Evolutionary conservation across 23 tunicate genomes (phyloP), one percentile per base, ranked within the genome.

Genomic region (Styela clava): DNA sequence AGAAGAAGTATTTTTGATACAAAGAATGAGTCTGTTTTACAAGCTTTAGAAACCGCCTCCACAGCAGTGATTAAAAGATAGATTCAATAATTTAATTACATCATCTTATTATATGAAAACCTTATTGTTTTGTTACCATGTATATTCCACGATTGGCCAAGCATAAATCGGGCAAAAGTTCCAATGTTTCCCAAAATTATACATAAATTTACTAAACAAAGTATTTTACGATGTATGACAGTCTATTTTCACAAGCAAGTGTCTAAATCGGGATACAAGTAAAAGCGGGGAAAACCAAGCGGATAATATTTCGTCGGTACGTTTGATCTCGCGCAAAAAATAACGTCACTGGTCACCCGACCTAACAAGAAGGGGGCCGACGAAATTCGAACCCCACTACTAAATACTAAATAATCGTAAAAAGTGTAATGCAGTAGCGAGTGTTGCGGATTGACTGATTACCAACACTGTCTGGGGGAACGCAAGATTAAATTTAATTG

Each of bases 271-370:
- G 56, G 56, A 12, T 44, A 44, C 56, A 44, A 44, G 56, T 44
- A 44, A 44, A 71, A 18, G 77, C 77, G 77, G 77, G 32, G 32
- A 71, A 71, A 71, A 76, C 65, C 81, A 76, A 76, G 28, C 62
- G 27, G 35, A 52, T 76, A 76, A 52, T 56, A 52, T 76, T 76
- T 76, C 81, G 1, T 51, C 81, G 81, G 63, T 51, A 16, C 81
- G 64, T 76, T 76, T 76, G 65, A 76, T 76, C 64, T 2, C 1
- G 18, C 2, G 67, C 81, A 52, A 51, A 44, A 44, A 76, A 76
- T 44, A 52, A 25, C 81, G 64, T 44, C 81, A 44, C 64, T 25
- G 24, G 81, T 76, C 64, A 76, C 65, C 64, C 37, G 81, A 76
- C 52, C 52, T 64, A 0, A 52, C 81, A 44, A 44, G 52, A 76